Conservation (phyloP, 2,888 invertebrate genomes). For the Petrolisthes cinctipes region DNA sequence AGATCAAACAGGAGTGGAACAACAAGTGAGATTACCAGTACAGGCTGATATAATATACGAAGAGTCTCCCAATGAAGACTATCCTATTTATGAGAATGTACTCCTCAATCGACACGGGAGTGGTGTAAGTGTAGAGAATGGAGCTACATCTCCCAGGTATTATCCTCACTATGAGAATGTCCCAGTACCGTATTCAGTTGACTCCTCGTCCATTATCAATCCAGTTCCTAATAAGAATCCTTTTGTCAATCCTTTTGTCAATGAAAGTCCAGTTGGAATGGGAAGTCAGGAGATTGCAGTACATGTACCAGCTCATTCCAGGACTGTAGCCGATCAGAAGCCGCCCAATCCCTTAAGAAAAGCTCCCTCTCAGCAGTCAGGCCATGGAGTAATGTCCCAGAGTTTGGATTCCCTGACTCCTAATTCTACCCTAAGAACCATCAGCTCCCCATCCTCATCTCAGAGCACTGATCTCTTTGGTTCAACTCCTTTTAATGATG, state of each 20-base stretch:
- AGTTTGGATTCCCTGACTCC: constrained; percentile 59
- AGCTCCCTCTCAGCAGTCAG: constrained; percentile 30
- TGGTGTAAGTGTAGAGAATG: constrained; percentile 45
- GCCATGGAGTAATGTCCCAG: constrained; percentile 48
- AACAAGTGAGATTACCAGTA: constrained; percentile 38
- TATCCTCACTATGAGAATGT: constrained; percentile 54
- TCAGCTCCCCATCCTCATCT: constrained; percentile 40
- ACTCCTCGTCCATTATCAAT: constrained; percentile 26
- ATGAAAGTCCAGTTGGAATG: constrained; percentile 28
- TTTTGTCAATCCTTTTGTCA: constrained; percentile 53
- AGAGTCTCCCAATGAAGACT: constrained; percentile 64
- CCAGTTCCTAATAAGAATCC: constrained; percentile 50
- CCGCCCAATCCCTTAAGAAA: constrained; percentile 4
- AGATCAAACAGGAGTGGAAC: constrained; percentile 20
- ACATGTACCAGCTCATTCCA: constrained; percentile 22
- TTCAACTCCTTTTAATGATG: constrained; percentile 61
- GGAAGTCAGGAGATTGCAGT: constrained; percentile 12
- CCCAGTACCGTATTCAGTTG: constrained; percentile 32
- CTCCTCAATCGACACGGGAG: constrained; percentile 44
- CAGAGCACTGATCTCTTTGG: constrained; percentile 64
- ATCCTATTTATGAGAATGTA: constrained; percentile 64
- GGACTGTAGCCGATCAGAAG: constrained; percentile 24
- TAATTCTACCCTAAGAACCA: constrained; percentile 25
- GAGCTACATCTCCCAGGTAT: constrained; percentile 34
- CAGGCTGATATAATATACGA: constrained; percentile 60